Base-by-base conservation (phyloP, 92 coral and sea anemone species). In the Phenganax marumi region DNA sequence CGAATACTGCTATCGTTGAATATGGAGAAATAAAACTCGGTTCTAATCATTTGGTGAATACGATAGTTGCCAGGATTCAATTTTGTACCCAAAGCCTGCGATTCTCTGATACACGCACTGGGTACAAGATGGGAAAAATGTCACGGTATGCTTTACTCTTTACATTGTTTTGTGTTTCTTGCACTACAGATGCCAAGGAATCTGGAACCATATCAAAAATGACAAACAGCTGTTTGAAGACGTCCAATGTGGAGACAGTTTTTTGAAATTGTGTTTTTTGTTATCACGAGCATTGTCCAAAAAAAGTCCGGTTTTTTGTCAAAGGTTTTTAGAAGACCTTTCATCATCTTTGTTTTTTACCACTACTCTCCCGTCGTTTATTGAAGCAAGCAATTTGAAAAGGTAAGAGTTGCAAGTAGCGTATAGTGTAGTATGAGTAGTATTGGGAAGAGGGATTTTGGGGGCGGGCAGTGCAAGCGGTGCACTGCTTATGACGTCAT, bases 271-370 rank as follows among this genome's bases (percentile, higher is more conserved):
- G 50, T 25, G 49, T 10, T 66, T 66, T 0, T 25, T 33, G n/a
- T 14, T 66, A 49, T 66, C 72, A 19, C 1, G 43, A 8, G 43
- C 26, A 33, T 66, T 66, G 72, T 66, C 72, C 1, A 33, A 25
- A 19, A 33, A 66, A 66, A 33, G 72, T 25, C 3, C 5, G 72
- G 5, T 22, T 25, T 21, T 46, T 2, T 66, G 72, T 66, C 17
- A 12, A 66, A 1, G 33, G n/a, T 66, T 66, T 9, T 66, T 66
- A 18, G 49, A 33, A 66, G 72, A 66, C 43, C 72, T 66, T 66
- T 66, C 72, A n/a, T 66, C 49, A 0, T 66, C 72, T 6, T 25
- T 66, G 72, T 66, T 66, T 66, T 66, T 66, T 10, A 33, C 14
- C 16, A 18, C 12, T 18, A 49, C 72, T 4, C 43, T 66, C 18